phyloP scores from a whole-genome alignment of 2,113 vertebrate genomes.

The Grus americana region DNA sequence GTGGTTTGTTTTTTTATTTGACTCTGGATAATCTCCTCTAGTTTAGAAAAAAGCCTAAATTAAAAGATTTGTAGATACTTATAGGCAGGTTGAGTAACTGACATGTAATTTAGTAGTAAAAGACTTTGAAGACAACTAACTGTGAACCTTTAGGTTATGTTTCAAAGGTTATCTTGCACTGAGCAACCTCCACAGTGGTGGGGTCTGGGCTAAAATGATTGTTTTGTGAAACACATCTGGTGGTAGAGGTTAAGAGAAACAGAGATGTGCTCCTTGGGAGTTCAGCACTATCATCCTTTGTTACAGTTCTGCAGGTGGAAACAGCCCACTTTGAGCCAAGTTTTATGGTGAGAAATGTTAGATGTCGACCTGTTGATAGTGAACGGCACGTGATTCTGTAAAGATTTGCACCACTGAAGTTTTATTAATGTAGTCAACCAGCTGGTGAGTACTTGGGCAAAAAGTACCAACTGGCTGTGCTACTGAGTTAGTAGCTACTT shows the following conservation, averaged over 20 bases:
- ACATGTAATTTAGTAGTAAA: not conserved
- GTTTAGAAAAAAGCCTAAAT: not conserved
- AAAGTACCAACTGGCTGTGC: not conserved
- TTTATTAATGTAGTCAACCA: not conserved
- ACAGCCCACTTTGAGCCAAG: not conserved
- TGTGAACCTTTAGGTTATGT: not conserved
- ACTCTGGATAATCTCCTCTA: not conserved
- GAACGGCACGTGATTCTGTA: not conserved
- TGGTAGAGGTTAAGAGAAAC: not conserved
- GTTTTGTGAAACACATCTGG: not conserved
- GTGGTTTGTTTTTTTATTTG: not conserved
- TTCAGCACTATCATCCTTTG: not conserved
- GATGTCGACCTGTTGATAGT: not conserved
- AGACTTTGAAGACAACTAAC: not conserved
- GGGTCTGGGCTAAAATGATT: accelerated
- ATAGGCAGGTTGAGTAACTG: not conserved
- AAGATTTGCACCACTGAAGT: not conserved
- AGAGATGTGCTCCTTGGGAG: not conserved
- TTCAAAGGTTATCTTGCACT: not conserved
- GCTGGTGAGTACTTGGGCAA: not conserved
- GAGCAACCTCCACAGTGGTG: not conserved
- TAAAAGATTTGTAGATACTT: not conserved
- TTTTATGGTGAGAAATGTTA: not conserved
- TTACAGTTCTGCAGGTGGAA: not conserved
- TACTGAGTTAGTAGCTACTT: not conserved